Base-by-base conservation (phyloP, 2,888 invertebrate genomes). In the Trichopoda pennipes region DNA sequence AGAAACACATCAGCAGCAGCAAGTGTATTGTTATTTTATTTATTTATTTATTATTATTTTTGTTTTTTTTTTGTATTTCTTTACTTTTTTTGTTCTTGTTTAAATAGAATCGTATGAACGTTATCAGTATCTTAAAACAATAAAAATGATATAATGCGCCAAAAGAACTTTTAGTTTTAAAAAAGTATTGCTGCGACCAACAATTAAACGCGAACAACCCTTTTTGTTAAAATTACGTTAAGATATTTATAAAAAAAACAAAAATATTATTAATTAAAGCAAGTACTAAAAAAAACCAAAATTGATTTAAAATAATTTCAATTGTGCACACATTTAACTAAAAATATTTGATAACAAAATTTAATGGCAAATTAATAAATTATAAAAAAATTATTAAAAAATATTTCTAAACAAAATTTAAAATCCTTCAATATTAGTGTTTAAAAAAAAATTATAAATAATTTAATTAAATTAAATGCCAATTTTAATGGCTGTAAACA, bases 161-260 rank as follows among this genome's bases (percentile, higher is more conserved):
- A 63, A 61, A 79, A 79, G 80, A 74, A 81, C 73, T 80, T 81
- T 81, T 83, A 74, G 79, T 80, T 84, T 80, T 61, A 64, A 72
- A 80, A 83, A 84, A 85, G 87, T 88, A 89, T 89, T 88, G 88
- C 87, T 88, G 85, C 81, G 84, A 83, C 86, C 80, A 85, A 85
- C 86, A 86, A 86, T 85, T 84, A 85, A 70, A 85, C 80, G 85
- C 85, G 84, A 85, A 84, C 86, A 75, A 51, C 3, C 17, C 58
- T 49, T 38, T n/a, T n/a, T n/a, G n/a, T n/a, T 28, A 19, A 17
- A 60, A 28, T 28, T 28, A 28, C 28, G 3, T 28, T 28, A 28
- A 28, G 3, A 28, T 1, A 7, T 4, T 28, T 28, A 4, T 7
- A 28, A 28, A 28, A 8, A 28, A 28, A 28, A 28, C 4, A 55